Evolutionary conservation across 2,888 invertebrate species (phyloP).

Genomic region (Polydesmus complanatus): DNA sequence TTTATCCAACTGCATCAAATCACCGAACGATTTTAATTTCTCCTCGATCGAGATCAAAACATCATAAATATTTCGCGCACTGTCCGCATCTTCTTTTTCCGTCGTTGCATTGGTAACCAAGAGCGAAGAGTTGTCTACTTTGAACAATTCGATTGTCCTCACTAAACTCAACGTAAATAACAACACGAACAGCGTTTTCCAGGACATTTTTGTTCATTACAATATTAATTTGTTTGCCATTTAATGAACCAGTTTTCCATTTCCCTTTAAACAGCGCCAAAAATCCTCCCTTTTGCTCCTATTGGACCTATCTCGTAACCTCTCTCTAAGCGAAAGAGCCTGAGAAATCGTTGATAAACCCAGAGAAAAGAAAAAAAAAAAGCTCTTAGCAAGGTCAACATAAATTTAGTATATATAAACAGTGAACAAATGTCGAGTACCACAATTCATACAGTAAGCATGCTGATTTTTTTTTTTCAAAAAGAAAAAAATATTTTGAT

Average conservation of each 20-base stretch:
- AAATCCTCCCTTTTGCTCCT: neutral
- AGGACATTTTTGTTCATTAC: neutral
- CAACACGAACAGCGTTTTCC: neutral
- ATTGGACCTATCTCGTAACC: neutral
- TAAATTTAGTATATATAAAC: neutral
- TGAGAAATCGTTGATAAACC: neutral
- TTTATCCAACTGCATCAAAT: slow-evolving; percentile 19
- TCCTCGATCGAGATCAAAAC: slow-evolving; percentile 21
- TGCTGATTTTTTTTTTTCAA: too few species aligned
- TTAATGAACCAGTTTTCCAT: neutral
- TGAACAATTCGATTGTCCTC: too few species aligned
- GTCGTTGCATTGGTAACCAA: too few species aligned
- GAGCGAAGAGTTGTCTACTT: too few species aligned
- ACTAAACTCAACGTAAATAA: neutral
- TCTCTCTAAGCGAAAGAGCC: neutral
- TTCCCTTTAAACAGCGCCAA: neutral
- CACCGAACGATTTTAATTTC: slow-evolving; percentile 19
- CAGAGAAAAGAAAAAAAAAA: neutral
- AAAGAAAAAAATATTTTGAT: too few species aligned
- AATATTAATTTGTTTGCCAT: neutral
- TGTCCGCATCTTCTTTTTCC: neutral
- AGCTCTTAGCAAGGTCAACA: neutral
- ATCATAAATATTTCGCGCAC: neutral
- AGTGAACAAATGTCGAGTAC: neutral
- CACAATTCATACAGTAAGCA: too few species aligned